A percentile compares a stretch with the other conserved stretches of the same genome.
Evolutionary conservation across 2,113 vertebrate species (phyloP).

Genomic region (Microtus ochrogaster): DNA sequence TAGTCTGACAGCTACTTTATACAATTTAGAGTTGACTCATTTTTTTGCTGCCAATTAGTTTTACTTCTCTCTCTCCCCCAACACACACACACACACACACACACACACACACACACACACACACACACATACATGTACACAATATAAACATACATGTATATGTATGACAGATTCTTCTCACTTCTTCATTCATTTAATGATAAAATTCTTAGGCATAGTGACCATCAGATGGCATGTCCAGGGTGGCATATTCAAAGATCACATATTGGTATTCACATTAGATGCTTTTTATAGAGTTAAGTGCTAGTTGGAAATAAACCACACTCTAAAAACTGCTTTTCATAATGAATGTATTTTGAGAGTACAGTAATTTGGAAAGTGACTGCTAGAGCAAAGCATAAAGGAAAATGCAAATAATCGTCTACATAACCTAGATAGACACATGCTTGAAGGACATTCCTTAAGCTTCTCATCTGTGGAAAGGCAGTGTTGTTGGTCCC

Average conservation of each 20-base stretch:
- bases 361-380: neutral
- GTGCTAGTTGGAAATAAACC: constrained; percentile 18
- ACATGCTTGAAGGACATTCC: neutral
- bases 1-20: neutral
- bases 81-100: neutral
- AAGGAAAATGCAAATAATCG: neutral
- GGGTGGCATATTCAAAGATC: neutral
- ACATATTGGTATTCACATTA: neutral
- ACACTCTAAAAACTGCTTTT: neutral
- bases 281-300: neutral
- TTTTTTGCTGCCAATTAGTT: neutral
- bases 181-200: neutral
- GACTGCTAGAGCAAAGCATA: neutral
- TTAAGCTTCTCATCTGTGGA: neutral
- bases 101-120: neutral
- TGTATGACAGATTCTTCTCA: neutral
- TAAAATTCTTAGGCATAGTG: neutral
- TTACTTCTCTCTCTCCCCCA: neutral
- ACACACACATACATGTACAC: neutral
- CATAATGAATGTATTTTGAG: neutral
- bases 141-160: neutral
- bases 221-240: neutral
- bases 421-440: neutral
- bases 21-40: neutral
- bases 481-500: neutral